A percentile compares a stretch with the other conserved stretches of the same genome.
Evolutionary conservation across 2,888 invertebrate genomes (phyloP).

Genomic region (Amaurobius ferox): DNA sequence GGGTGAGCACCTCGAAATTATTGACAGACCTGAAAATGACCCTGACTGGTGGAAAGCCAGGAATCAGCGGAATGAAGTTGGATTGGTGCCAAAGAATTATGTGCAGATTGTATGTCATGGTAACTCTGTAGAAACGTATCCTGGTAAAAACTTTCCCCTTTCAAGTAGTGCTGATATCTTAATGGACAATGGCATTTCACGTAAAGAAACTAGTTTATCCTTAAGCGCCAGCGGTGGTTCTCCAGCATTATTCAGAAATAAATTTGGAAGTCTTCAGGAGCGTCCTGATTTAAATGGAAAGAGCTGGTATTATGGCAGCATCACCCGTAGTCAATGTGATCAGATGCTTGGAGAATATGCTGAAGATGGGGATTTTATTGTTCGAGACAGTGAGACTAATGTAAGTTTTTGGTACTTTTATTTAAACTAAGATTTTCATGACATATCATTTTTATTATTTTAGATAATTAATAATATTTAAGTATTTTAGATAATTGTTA

Average conservation of each 20-base stretch:
- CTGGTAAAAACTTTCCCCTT: conserved; percentile 64
- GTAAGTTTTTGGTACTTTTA: conserved; percentile 81
- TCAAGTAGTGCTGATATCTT: conserved; percentile 68
- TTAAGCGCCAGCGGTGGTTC: conserved; percentile 69
- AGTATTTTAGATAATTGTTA: no score
- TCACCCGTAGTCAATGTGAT: conserved; percentile 97
- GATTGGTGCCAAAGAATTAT: conserved; percentile 96
- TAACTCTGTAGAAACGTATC: conserved; percentile 54
- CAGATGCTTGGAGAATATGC: conserved; percentile 95
- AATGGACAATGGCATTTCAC: conserved; percentile 55
- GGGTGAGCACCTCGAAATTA: conserved; percentile 95
- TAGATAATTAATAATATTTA: no score
- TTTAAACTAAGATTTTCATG: no score
- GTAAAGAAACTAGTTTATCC: conserved; percentile 60
- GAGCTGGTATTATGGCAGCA: conserved; percentile 98
- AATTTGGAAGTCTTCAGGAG: conserved; percentile 60
- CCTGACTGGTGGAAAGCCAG: conserved; percentile 96
- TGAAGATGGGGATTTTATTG: conserved; percentile 98
- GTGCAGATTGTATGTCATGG: conserved; percentile 83
- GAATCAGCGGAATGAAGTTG: conserved; percentile 93
- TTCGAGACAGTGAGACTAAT: conserved; percentile 99
- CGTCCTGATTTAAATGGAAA: conserved; percentile 81
- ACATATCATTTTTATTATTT: no score
- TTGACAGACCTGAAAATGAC: conserved; percentile 96
- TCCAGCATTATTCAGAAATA: conserved; percentile 56